These are phyloP conservation scores for Pyrgus malvae DNA, from an alignment of 2,888 invertebrate genomes.

Conservation along the genomic window DNA sequence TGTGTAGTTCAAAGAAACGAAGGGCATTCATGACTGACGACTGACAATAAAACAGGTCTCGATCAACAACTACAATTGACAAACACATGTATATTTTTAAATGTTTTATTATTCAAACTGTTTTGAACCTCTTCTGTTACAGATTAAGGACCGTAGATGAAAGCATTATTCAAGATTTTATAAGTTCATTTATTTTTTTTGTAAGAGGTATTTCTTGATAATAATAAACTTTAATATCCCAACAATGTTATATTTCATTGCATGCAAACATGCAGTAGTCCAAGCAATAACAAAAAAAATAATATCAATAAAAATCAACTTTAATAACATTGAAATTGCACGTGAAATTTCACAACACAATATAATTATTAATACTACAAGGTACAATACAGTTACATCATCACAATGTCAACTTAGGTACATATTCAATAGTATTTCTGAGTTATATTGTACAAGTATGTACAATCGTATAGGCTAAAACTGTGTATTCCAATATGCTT, in stretches of 20 bases:
- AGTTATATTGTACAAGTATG: constrained; percentile 16
- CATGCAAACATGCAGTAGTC: constrained; percentile 7
- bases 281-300: constrained; percentile 32
- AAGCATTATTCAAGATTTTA: constrained; percentile 19
- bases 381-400: constrained; percentile 59
- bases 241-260: constrained; percentile 12
- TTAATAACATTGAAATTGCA: constrained; percentile 71
- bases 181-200: constrained; percentile 23
- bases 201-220: constrained; percentile 21
- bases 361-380: constrained; percentile 58
- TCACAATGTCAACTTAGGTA: constrained; percentile 51
- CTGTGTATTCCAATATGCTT: no score
- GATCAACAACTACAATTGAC: no score
- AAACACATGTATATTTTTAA: no score
- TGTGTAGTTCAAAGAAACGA: no score
- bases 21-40: no score
- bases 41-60: no score
- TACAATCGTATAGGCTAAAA: constrained; percentile 13
- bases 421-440: constrained; percentile 27
- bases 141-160: constrained; percentile 16
- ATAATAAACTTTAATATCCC: constrained; percentile 18
- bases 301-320: constrained; percentile 50
- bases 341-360: constrained; percentile 70
- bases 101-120: no score
- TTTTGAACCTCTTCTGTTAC: no score